A percentile compares a stretch with the other conserved stretches of the same genome.
Conservation (phyloP, 2,888 invertebrate genomes). For the Helicoverpa assulta region DNA sequence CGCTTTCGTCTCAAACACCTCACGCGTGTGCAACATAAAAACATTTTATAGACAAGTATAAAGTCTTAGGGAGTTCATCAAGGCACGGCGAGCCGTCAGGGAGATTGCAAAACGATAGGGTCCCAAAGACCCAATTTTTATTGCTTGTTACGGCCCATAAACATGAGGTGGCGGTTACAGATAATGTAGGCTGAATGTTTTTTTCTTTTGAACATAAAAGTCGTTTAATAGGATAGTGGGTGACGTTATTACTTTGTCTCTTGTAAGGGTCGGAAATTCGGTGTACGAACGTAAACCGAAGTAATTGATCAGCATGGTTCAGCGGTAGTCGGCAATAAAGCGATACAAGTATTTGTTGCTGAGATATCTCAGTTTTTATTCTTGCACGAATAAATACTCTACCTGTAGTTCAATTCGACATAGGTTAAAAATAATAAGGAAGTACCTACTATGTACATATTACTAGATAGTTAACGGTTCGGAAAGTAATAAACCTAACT, state of each 20-base stretch:
- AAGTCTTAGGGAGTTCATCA: constrained; percentile 86
- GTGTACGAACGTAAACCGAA: background rate
- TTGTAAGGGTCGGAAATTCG: constrained; percentile 1
- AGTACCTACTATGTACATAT: too few relatives aligned
- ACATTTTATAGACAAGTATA: constrained; percentile 85
- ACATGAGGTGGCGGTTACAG: constrained; percentile 80
- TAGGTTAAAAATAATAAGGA: too few relatives aligned
- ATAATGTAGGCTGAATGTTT: constrained; percentile 81
- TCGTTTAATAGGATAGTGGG: constrained; percentile 79
- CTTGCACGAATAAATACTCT: too few relatives aligned
- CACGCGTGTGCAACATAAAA: constrained; percentile 78
- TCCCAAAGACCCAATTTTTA: constrained; percentile 85
- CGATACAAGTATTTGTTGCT: too few relatives aligned
- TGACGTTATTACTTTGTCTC: constrained; percentile 53
- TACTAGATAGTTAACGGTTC: too few relatives aligned
- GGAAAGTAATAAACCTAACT: too few relatives aligned
- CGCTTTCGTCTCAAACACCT: constrained; percentile 23
- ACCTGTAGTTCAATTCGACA: too few relatives aligned
- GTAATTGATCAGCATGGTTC: constrained; percentile 1
- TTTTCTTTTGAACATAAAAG: constrained; percentile 80
- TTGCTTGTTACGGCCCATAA: constrained; percentile 89
- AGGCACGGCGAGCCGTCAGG: constrained; percentile 74
- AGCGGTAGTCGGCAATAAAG: background rate
- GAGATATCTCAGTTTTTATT: too few relatives aligned
- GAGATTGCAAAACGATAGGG: constrained; percentile 86